Conservation (phyloP, 2,888 invertebrate genomes). For the Athalia rosae region DNA sequence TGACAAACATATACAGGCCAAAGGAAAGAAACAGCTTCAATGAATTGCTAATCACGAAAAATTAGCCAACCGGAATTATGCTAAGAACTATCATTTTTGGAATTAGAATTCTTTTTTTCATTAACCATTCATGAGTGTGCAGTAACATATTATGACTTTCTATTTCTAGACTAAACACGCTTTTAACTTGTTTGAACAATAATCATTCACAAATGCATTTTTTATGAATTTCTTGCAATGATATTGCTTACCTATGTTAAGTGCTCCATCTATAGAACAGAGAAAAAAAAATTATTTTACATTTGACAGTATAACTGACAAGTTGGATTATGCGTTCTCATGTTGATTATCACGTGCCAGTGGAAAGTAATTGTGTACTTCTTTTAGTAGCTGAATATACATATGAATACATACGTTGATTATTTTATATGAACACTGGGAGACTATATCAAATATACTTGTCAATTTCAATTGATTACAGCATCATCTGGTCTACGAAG, state of each 20-base stretch:
- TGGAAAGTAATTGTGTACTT: not conserved
- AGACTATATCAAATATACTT: not conserved
- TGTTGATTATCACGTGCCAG: not conserved
- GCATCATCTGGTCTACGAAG: not conserved
- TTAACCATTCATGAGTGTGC: not conserved
- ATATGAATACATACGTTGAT: not conserved
- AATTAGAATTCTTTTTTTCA: not conserved
- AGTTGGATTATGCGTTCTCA: not conserved
- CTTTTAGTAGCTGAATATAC: not conserved
- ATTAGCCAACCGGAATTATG: not conserved
- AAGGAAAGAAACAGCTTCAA: not conserved
- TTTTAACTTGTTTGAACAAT: too few species aligned
- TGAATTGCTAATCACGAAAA: slow-evolving; percentile 14
- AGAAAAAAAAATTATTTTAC: slow-evolving; percentile 48
- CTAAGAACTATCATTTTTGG: not conserved
- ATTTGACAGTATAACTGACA: not conserved
- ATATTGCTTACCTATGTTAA: slow-evolving; percentile 69
- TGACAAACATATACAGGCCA: slow-evolving; percentile 26
- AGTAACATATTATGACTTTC: not conserved
- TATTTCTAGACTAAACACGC: too few species aligned
- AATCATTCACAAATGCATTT: slow-evolving; percentile 24
- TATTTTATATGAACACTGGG: slow-evolving; percentile 8
- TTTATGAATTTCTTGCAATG: slow-evolving; percentile 6
- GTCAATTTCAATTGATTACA: not conserved
- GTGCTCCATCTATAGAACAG: slow-evolving; percentile 69